Conservation (phyloP, 64 coral and sea anemone genomes). For the Actinia equina region DNA sequence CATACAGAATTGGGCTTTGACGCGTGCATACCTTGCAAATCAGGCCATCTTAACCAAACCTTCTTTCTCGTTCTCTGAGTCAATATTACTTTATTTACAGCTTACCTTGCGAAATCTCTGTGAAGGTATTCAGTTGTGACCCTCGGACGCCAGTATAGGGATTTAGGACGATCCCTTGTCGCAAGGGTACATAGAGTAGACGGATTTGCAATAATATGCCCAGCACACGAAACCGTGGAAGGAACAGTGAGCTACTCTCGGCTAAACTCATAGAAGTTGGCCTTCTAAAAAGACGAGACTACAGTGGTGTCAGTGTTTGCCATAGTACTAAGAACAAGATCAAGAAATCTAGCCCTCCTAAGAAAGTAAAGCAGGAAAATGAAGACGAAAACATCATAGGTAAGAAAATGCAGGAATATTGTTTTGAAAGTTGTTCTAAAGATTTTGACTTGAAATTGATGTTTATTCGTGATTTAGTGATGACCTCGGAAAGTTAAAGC, state of each 20-base stretch:
- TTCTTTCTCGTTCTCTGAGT: neutral
- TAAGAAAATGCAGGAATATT: neutral
- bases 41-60: neutral
- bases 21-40: conserved; percentile 7
- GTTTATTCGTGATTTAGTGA: neutral
- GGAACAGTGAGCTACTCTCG: conserved; percentile 30
- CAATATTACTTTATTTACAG: neutral
- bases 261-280: conserved; percentile 24
- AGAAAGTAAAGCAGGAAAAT: conserved; percentile 35
- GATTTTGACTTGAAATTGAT: neutral
- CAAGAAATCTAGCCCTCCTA: conserved; percentile 27
- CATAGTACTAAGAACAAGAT: conserved; percentile 22
- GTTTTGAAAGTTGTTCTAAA: no score
- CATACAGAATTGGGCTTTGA: conserved; percentile 19
- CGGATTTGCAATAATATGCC: conserved; percentile 39
- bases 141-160: neutral
- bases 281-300: neutral
- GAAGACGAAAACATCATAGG: conserved; percentile 9
- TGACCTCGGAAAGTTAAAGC: neutral
- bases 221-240: conserved; percentile 45
- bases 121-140: neutral
- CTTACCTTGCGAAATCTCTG: neutral
- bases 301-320: neutral
- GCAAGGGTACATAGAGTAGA: neutral
- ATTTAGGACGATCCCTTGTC: conserved; percentile 6